Evolutionary conservation across 2,113 vertebrate genomes (phyloP).

Genomic region (Cryptomyrus ogoouensis): DNA sequence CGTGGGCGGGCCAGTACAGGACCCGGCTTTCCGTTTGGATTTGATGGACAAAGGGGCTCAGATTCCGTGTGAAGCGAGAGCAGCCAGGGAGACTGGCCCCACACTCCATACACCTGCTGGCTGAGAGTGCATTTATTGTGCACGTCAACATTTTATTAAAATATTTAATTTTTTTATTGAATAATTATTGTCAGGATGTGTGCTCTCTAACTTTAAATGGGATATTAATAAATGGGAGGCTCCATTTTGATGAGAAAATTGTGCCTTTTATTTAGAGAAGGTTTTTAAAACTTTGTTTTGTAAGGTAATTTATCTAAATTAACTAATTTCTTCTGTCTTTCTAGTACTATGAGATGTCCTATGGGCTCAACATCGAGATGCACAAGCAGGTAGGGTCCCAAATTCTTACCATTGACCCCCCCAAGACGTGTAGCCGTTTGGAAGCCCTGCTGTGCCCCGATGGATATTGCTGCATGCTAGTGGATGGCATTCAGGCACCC

Average conservation of each 20-base stretch:
- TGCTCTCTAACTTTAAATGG: neutral
- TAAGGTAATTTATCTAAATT: neutral
- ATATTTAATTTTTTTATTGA: neutral
- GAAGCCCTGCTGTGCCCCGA: neutral
- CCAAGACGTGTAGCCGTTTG: neutral
- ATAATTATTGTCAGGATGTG: neutral
- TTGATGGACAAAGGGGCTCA: neutral
- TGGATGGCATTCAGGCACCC: too few relatives aligned
- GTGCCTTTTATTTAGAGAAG: neutral
- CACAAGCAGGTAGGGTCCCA: conserved; percentile 72
- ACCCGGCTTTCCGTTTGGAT: neutral
- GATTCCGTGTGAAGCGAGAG: neutral
- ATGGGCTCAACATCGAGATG: conserved; percentile 83
- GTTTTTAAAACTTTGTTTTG: neutral
- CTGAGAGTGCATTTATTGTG: neutral
- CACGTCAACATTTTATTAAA: neutral
- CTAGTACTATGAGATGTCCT: conserved; percentile 79
- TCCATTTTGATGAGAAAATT: neutral
- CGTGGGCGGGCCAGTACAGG: neutral
- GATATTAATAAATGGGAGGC: neutral
- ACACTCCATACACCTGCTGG: neutral
- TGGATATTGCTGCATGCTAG: neutral
- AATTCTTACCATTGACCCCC: neutral
- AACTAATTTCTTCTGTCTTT: conserved; percentile 25
- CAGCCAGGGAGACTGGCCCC: neutral